Percentiles rank a stretch among this genome's conserved stretches.
phyloP scores from a whole-genome alignment of 2,113 vertebrate genomes.

The Tachuris rubrigastra region DNA sequence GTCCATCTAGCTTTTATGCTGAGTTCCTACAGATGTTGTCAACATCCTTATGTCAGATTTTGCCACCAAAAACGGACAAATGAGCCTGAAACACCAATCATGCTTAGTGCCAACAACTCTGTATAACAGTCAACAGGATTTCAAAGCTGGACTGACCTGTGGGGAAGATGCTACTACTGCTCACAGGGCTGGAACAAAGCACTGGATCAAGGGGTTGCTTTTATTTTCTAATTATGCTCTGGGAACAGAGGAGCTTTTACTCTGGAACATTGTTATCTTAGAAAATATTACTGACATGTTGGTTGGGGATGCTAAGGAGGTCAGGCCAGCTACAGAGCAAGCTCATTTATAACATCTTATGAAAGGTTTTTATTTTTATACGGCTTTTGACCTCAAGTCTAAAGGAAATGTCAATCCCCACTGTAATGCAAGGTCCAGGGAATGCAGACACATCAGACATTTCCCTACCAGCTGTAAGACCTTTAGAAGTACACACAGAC shows the following conservation, averaged over 20 bases:
- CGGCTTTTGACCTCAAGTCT: background rate
- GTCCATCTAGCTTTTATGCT: background rate
- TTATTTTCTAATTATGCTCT: background rate
- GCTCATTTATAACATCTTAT: background rate
- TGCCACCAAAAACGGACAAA: background rate
- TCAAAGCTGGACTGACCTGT: background rate
- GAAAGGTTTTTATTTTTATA: slow-evolving; percentile 10
- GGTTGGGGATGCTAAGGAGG: background rate
- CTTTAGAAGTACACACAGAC: background rate
- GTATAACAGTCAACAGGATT: background rate
- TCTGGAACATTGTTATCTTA: background rate
- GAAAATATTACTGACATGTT: background rate
- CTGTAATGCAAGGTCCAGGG: background rate
- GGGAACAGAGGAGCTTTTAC: background rate
- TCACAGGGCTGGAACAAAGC: background rate
- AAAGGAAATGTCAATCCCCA: background rate
- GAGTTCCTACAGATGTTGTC: background rate
- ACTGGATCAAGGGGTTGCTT: background rate
- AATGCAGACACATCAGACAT: background rate
- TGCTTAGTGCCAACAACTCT: background rate
- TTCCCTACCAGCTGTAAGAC: background rate
- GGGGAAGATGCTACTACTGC: background rate
- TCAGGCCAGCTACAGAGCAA: background rate
- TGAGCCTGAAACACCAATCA: background rate
- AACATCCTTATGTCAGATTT: background rate